phyloP scores from a whole-genome alignment of 2,888 invertebrate genomes.

The Eupithecia dodoneata region DNA sequence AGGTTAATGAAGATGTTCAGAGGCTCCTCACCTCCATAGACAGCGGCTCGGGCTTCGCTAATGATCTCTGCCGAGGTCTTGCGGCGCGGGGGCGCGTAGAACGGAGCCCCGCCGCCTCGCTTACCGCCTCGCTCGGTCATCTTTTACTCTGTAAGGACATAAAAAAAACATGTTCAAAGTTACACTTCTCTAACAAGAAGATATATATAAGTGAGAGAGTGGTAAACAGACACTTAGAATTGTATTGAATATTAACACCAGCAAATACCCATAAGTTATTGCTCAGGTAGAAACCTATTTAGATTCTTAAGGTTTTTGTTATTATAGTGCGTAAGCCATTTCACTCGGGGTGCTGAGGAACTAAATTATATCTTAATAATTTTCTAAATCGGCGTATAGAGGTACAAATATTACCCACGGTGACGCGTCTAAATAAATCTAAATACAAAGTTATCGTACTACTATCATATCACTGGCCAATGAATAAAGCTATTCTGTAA shows the following conservation, averaged over 20 bases:
- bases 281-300: background rate
- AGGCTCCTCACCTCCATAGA: slow-evolving; percentile 64
- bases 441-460: background rate
- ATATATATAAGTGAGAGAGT: background rate
- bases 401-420: background rate
- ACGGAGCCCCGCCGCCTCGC: slow-evolving; percentile 76
- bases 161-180: background rate
- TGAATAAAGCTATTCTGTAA: background rate
- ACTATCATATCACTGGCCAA: background rate
- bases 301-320: background rate
- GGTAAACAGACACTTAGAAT: background rate
- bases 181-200: background rate
- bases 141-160: slow-evolving; percentile 43
- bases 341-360: too few relatives aligned
- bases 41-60: slow-evolving; percentile 89
- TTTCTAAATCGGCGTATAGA: too few relatives aligned
- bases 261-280: background rate
- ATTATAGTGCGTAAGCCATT: too few relatives aligned
- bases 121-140: slow-evolving; percentile 68
- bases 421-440: background rate
- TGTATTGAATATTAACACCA: background rate
- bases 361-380: too few relatives aligned
- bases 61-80: slow-evolving; percentile 93
- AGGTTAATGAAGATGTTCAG: background rate
- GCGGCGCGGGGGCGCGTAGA: slow-evolving; percentile 84